Evolutionary conservation across 2,113 vertebrate species (phyloP).

Genomic region (Cyprinodon variegatus): DNA sequence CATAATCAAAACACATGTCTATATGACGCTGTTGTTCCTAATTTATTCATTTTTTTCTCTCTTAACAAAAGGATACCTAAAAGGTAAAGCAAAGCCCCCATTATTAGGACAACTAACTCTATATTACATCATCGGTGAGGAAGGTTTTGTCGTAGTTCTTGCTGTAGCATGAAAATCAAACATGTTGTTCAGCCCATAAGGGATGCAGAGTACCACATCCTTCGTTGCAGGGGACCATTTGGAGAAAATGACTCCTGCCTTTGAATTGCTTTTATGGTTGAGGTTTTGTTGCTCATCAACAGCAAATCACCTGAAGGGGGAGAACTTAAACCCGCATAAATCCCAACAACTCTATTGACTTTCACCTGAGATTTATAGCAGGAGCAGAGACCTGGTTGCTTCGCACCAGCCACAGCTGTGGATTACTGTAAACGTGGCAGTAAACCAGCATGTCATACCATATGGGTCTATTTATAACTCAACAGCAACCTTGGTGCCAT

Average conservation of each 20-base stretch:
- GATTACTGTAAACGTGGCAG: conserved; percentile 38
- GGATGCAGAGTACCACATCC: conserved; percentile 34
- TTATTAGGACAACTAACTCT: background rate
- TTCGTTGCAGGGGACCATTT: conserved; percentile 51
- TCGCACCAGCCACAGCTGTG: conserved; percentile 36
- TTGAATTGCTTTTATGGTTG: conserved; percentile 60
- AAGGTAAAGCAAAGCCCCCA: background rate
- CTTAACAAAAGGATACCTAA: background rate
- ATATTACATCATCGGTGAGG: background rate
- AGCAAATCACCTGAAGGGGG: conserved; percentile 68
- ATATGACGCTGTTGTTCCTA: background rate
- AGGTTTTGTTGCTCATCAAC: conserved; percentile 54
- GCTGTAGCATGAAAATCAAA: background rate
- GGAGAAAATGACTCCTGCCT: conserved; percentile 53
- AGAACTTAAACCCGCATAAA: conserved; percentile 65
- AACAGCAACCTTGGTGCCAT: conserved; percentile 13
- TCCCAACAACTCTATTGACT: conserved; percentile 72
- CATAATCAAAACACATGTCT: background rate
- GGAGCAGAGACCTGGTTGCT: conserved; percentile 37
- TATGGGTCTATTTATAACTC: conserved; percentile 22
- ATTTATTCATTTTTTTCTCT: background rate
- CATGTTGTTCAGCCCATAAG: conserved; percentile 18
- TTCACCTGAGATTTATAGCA: conserved; percentile 60
- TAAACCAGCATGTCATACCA: conserved; percentile 35
- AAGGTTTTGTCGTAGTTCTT: background rate